A percentile compares a stretch with the other conserved stretches of the same genome.
Evolutionary conservation across 2,113 vertebrate species (phyloP).

Genomic region (Catharus minimus): DNA sequence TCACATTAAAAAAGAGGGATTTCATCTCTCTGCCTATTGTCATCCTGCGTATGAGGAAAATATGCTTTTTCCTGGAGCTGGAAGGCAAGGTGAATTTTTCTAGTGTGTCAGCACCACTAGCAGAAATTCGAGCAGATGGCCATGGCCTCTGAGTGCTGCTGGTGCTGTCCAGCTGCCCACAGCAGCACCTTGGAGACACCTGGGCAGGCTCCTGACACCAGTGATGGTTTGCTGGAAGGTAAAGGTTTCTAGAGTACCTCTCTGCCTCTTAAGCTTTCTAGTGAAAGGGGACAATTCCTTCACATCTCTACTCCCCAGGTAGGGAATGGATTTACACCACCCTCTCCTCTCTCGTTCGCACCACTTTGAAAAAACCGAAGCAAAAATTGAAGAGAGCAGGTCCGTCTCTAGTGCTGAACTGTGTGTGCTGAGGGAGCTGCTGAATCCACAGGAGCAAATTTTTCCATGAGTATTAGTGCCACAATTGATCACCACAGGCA

Average conservation of each 20-base stretch:
- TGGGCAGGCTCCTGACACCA: background rate
- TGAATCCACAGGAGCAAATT: background rate
- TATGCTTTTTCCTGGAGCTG: background rate
- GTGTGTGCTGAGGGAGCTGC: background rate
- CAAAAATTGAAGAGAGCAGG: background rate
- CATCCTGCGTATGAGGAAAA: background rate
- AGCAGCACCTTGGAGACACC: background rate
- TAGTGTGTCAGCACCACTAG: background rate
- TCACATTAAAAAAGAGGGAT: background rate
- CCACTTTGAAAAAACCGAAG: background rate
- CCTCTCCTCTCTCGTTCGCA: background rate
- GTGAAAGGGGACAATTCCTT: background rate
- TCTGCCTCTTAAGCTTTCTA: background rate
- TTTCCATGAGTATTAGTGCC: accelerated
- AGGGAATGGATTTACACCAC: background rate
- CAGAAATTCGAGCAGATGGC: background rate
- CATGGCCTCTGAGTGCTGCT: background rate
- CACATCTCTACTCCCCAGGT: background rate
- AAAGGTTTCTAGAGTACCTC: background rate
- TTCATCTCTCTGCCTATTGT: background rate
- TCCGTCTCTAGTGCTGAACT: background rate
- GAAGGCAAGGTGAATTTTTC: background rate
- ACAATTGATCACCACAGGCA: background rate
- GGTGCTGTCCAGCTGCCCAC: background rate
- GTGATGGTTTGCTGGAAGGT: background rate